A percentile compares a stretch with the other conserved stretches of the same genome.
Evolutionary conservation across 2,113 vertebrate species (phyloP).

Genomic region (Heloderma charlesbogerti): DNA sequence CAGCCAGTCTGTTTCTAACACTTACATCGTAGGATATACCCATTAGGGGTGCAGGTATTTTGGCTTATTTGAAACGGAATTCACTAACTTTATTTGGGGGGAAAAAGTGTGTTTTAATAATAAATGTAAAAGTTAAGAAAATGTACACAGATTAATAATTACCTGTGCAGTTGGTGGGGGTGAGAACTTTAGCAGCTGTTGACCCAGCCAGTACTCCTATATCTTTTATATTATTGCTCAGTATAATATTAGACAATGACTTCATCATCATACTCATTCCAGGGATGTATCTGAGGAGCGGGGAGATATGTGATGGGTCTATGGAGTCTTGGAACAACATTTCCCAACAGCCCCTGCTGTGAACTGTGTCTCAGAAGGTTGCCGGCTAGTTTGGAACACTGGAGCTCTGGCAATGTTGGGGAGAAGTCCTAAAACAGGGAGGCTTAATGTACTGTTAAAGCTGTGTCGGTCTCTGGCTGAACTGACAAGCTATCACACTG

Average conservation of each 20-base stretch:
- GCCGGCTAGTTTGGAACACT: too few relatives aligned
- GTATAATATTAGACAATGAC: conserved; percentile 56
- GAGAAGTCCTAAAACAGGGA: too few relatives aligned
- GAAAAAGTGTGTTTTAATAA: conserved; percentile 42
- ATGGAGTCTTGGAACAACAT: too few relatives aligned
- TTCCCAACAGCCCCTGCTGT: too few relatives aligned
- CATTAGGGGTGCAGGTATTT: neutral
- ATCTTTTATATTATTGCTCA: conserved; percentile 63
- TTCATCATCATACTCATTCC: conserved; percentile 53
- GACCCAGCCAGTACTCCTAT: conserved; percentile 41
- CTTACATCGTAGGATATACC: conserved; percentile 15
- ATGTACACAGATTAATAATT: conserved; percentile 59
- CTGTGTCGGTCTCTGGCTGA: too few relatives aligned
- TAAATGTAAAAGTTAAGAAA: conserved; percentile 57
- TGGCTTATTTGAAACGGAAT: conserved; percentile 50
- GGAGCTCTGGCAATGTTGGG: too few relatives aligned
- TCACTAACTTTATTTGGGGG: neutral
- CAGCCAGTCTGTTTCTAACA: conserved; percentile 7
- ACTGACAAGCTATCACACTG: too few relatives aligned
- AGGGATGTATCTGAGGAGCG: conserved; percentile 51
- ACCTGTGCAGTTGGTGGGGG: conserved; percentile 21
- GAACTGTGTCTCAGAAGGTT: too few relatives aligned
- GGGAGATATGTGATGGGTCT: conserved; percentile 6
- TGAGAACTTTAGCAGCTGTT: conserved; percentile 57
- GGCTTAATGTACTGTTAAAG: too few relatives aligned